A percentile compares a stretch with the other conserved stretches of the same genome.
phyloP scores from a whole-genome alignment of 2,888 invertebrate genomes.

The Argyresthia albistria region DNA sequence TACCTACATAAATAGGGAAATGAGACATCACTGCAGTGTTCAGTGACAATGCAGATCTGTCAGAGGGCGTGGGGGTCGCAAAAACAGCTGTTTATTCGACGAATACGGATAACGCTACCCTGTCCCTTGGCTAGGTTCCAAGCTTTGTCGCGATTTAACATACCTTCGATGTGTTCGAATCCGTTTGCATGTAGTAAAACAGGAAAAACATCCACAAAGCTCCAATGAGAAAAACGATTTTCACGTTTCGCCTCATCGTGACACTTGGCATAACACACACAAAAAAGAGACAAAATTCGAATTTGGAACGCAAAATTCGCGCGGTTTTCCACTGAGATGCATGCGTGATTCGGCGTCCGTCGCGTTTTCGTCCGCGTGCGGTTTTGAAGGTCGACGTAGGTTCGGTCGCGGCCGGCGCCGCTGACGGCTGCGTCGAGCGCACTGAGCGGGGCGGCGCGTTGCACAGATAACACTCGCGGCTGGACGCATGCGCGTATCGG shows the following conservation, averaged over 20 bases:
- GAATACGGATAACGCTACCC: slow-evolving; percentile 9
- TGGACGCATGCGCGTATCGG: neutral
- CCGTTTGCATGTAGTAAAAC: slow-evolving; percentile 62
- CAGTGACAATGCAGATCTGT: neutral
- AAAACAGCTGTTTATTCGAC: slow-evolving; percentile 27
- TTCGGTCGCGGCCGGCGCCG: slow-evolving; percentile 59
- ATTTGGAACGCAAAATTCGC: too few relatives aligned
- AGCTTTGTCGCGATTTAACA: slow-evolving; percentile 9
- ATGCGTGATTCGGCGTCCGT: neutral
- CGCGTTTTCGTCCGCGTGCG: slow-evolving; percentile 6
- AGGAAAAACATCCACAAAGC: slow-evolving; percentile 60
- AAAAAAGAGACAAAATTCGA: too few relatives aligned
- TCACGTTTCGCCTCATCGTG: slow-evolving; percentile 59
- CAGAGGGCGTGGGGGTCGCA: slow-evolving; percentile 3
- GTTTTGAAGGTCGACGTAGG: slow-evolving; percentile 13
- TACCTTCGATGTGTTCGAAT: slow-evolving; percentile 51
- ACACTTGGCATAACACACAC: neutral
- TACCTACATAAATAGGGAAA: neutral
- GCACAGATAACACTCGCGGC: neutral
- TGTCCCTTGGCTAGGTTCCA: neutral
- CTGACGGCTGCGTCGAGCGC: slow-evolving; percentile 32
- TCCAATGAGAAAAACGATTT: slow-evolving; percentile 52
- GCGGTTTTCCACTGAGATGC: neutral
- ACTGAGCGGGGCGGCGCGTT: neutral
- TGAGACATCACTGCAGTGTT: neutral